Evolutionary conservation across 2,888 invertebrate species (phyloP).

Genomic region (Oligia latruncula): DNA sequence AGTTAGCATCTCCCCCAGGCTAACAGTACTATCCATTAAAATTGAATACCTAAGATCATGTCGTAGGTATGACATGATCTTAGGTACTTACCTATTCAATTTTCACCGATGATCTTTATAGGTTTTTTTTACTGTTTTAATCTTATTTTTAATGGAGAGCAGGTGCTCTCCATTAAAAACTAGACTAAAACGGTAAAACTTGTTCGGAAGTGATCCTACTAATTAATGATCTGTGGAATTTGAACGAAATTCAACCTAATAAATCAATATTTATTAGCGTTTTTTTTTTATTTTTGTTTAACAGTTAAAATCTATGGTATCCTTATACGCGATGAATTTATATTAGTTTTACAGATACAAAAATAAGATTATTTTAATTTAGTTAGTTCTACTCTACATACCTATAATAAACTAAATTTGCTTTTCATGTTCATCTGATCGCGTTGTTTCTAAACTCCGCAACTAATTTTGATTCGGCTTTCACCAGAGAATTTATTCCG

Average conservation of each 20-base stretch:
- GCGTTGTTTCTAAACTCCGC: not conserved
- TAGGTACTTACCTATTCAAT: too few relatives aligned
- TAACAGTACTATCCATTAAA: not conserved
- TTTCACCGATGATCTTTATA: too few relatives aligned
- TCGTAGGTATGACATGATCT: not conserved
- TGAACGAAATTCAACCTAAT: constrained; percentile 6
- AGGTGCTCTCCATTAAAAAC: constrained; percentile 9
- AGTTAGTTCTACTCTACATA: not conserved
- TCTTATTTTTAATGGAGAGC: too few relatives aligned
- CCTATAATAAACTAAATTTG: not conserved
- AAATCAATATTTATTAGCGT: not conserved
- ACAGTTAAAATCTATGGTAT: not conserved
- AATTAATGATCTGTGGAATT: constrained; percentile 5
- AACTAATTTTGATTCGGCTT: not conserved
- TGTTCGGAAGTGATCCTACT: not conserved
- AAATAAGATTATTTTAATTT: not conserved
- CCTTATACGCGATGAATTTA: not conserved
- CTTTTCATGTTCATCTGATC: not conserved
- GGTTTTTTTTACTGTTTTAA: too few relatives aligned
- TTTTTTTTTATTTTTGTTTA: not conserved
- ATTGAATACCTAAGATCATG: not conserved
- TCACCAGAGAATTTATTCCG: not conserved
- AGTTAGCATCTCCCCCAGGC: too few relatives aligned
- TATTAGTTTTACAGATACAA: not conserved
- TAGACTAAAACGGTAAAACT: constrained; percentile 15